phyloP scores from a whole-genome alignment of 2,888 invertebrate species.

The Hirtodrosophila histrioides region DNA sequence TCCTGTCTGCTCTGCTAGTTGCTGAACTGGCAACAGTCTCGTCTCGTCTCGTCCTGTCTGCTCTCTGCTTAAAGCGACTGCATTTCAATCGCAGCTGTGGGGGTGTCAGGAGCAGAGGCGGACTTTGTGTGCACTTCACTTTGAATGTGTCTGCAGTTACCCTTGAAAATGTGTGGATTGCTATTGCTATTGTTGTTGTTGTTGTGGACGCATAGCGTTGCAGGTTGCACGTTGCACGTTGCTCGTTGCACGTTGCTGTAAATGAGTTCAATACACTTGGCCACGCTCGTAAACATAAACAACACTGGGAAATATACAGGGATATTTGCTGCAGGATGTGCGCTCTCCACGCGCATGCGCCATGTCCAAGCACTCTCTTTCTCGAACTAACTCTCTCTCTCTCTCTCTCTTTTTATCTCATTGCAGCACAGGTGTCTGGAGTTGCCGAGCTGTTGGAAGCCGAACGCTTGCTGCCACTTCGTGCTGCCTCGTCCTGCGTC shows the following conservation, averaged over 20 bases:
- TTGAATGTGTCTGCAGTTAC: slow-evolving; percentile 78
- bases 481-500: slow-evolving; percentile 28
- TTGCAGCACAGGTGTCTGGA: slow-evolving; percentile 48
- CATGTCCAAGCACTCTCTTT: not conserved
- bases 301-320: slow-evolving; percentile 70
- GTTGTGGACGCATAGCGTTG: slow-evolving; percentile 54
- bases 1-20: slow-evolving; percentile 31
- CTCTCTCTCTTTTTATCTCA: slow-evolving; percentile 10
- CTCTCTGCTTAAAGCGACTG: slow-evolving; percentile 1
- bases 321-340: slow-evolving; percentile 38
- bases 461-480: slow-evolving; percentile 24
- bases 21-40: slow-evolving; percentile 43
- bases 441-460: slow-evolving; percentile 18
- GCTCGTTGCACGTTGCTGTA: slow-evolving; percentile 44
- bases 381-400: slow-evolving; percentile 13
- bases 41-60: slow-evolving; percentile 11
- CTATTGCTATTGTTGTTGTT: slow-evolving; percentile 45
- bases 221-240: slow-evolving; percentile 37
- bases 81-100: slow-evolving; percentile 5
- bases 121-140: slow-evolving; percentile 65
- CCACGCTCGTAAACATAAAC: slow-evolving; percentile 68
- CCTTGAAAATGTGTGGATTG: slow-evolving; percentile 68
- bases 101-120: slow-evolving; percentile 16
- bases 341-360: slow-evolving; percentile 53
- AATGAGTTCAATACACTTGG: slow-evolving; percentile 78